Base-by-base conservation (phyloP, 2,113 vertebrate genomes). In the Columba livia region DNA sequence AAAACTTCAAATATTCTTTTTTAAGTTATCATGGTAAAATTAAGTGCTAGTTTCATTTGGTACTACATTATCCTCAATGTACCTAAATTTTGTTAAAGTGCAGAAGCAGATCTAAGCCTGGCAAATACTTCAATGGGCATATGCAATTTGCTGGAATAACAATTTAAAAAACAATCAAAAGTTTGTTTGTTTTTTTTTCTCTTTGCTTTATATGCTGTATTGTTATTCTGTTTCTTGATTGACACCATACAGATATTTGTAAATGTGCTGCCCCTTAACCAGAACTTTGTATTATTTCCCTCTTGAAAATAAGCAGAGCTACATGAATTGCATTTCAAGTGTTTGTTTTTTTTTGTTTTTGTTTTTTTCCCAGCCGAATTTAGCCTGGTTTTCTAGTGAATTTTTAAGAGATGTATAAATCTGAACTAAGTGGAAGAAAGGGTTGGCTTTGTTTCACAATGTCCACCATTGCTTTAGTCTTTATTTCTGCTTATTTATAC, bases 261-360 rank as follows among this genome's bases (percentile, higher is more conserved):
- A 69, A 74, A 69, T 42, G 31, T 26, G 5, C 8, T 75, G 36
- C 26, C 42, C 24, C 44, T 56, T 56, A 29, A 25, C 12, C 15
- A 50, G 6, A 28, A 42, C 40, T 36, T 5, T 44, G 6, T 53
- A 25, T 61, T 54, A 54, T 60, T 66, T 53, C 42, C 7, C 18
- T 56, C 23, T 56, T 81, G 40, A 73, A 91, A 62, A 51, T 40
- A 20, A 13, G 20, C 50, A 77, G 12, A 77, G 34, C 40, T 26
- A 29, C 12, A 51, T 64, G 19, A n/a, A n/a, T 44, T 87, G 15
- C 70, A 44, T 77, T 81, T 79, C 11, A 32, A n/a, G 11, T 79
- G 47, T 0, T 51, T 50, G 62, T 50, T 62, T 0, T 47, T 50
- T 67, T 0, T 51, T 50, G 62, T 54, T 50, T 62, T 0, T 47